Evolutionary conservation across 1,140 invertebrate species (phyloP).

Genomic region (Tetragnatha versicolor): DNA sequence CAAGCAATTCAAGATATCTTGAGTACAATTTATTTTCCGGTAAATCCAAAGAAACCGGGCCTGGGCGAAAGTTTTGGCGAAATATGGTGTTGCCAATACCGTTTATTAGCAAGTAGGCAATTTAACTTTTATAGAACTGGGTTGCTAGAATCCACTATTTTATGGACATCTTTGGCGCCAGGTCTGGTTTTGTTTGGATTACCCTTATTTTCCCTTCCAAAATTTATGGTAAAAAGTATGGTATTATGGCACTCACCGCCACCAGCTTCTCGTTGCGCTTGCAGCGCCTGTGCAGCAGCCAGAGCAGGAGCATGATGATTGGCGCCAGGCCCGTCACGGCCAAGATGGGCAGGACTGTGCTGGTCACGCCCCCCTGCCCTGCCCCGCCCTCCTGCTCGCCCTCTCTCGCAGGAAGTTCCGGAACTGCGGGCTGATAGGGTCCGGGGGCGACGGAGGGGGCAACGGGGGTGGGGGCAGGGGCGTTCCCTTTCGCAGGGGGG

Average conservation of each 20-base stretch:
- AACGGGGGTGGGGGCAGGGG: conserved; percentile 32
- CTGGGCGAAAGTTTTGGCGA: too few relatives aligned
- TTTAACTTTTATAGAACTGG: too few relatives aligned
- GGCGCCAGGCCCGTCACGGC: conserved; percentile 59
- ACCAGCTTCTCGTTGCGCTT: conserved; percentile 64
- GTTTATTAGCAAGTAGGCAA: too few relatives aligned
- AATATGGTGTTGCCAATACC: too few relatives aligned
- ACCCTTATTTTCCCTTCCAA: too few relatives aligned
- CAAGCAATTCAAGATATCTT: too few relatives aligned
- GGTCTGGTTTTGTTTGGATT: too few relatives aligned
- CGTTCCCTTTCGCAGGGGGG: conserved; percentile 5
- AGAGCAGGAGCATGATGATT: conserved; percentile 57
- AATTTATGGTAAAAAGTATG: too few relatives aligned
- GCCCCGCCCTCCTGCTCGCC: conserved; percentile 25
- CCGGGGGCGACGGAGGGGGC: conserved; percentile 16
- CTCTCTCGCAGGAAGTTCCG: conserved; percentile 23
- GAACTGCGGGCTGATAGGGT: conserved; percentile 19
- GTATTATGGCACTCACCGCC: conserved; percentile 22
- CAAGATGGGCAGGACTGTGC: conserved; percentile 59
- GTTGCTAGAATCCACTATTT: too few relatives aligned
- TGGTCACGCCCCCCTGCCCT: conserved; percentile 52
- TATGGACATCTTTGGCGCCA: too few relatives aligned
- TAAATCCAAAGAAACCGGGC: too few relatives aligned
- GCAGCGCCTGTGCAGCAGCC: conserved; percentile 58
- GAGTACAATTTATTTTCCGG: too few relatives aligned